Conservation (phyloP, 1,140 invertebrate genomes). For the Ooceraea biroi region DNA sequence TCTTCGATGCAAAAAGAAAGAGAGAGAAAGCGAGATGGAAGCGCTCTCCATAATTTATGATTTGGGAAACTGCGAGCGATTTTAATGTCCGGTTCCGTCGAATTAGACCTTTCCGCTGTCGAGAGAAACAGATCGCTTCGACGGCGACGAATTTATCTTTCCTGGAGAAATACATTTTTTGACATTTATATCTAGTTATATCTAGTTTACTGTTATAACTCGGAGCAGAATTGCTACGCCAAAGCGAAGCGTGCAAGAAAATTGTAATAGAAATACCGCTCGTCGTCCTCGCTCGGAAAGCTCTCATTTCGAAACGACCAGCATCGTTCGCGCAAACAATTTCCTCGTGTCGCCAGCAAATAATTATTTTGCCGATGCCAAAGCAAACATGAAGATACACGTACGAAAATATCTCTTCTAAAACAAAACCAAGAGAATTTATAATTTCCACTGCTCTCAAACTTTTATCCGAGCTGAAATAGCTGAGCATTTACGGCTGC, state of each 20-base stretch:
- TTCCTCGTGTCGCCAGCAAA: background rate
- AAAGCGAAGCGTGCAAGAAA: background rate
- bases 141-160: background rate
- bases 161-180: conserved; percentile 9
- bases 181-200: conserved; percentile 26
- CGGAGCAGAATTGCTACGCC: conserved; percentile 8
- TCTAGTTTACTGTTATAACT: conserved; percentile 5
- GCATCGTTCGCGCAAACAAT: conserved; percentile 17
- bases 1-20: background rate
- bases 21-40: background rate
- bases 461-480: too few species aligned
- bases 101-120: background rate
- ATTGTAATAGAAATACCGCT: conserved; percentile 1
- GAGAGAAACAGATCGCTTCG: background rate
- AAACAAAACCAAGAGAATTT: background rate
- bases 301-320: background rate
- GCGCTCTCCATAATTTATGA: conserved; percentile 38
- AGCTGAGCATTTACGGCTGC: too few species aligned
- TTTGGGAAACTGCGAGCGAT: conserved; percentile 30
- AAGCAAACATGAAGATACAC: background rate
- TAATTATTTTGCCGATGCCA: background rate
- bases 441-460: background rate
- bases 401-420: background rate
- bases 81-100: conserved; percentile 4
- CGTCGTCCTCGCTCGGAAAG: background rate